Evolutionary conservation across 1,140 invertebrate genomes (phyloP).

Genomic region (Sogatella furcifera): DNA sequence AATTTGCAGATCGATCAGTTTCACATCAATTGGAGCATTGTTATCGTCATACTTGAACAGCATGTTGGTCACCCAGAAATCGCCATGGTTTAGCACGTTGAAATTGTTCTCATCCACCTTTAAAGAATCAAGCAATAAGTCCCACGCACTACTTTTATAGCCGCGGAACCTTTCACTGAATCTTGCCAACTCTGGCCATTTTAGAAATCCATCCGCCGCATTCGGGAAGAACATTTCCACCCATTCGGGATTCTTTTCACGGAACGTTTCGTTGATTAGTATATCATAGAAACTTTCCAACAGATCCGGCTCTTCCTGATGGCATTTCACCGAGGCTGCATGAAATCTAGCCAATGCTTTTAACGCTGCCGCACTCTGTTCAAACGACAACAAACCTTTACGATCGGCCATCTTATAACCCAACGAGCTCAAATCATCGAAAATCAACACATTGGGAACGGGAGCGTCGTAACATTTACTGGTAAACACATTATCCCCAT

Average conservation of each 20-base stretch:
- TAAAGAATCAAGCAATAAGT: neutral
- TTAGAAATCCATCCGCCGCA: neutral
- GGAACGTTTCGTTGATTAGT: too few relatives aligned
- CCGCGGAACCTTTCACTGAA: neutral
- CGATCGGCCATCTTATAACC: neutral
- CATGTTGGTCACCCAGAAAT: slow-evolving; percentile 41
- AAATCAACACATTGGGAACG: neutral
- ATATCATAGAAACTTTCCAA: neutral
- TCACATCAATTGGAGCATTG: neutral
- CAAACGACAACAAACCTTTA: neutral
- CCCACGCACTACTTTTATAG: neutral
- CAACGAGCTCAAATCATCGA: neutral
- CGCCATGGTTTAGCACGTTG: slow-evolving; percentile 34
- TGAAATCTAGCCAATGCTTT: neutral
- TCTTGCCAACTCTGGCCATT: neutral
- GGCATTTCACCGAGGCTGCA: neutral
- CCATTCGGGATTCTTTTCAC: too few relatives aligned
- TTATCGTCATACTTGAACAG: slow-evolving; percentile 25
- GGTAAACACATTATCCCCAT: neutral
- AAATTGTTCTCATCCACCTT: neutral
- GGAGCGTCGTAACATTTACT: neutral
- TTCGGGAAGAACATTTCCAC: too few relatives aligned
- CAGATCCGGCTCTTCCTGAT: neutral
- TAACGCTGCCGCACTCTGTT: neutral
- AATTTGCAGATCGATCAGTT: neutral